phyloP scores from a whole-genome alignment of 2,113 vertebrate genomes.

The Psilopogon haemacephalus region DNA sequence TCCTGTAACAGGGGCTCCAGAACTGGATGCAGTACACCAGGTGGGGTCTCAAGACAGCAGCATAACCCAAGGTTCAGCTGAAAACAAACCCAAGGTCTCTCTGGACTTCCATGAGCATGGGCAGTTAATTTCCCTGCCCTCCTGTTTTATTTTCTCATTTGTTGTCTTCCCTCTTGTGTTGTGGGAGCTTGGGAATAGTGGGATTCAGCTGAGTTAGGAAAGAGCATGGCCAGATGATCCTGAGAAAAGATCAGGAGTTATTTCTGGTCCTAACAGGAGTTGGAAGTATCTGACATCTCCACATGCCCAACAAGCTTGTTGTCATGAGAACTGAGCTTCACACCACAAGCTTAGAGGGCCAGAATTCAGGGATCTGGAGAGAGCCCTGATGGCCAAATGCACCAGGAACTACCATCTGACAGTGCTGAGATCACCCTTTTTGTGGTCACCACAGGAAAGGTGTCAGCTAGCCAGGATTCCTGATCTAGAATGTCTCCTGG shows the following conservation, averaged over 20 bases:
- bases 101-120: not conserved
- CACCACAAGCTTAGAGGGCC: accelerated
- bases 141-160: not conserved
- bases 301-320: not conserved
- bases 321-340: not conserved
- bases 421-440: not conserved
- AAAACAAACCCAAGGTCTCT: accelerated
- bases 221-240: not conserved
- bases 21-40: too few species aligned
- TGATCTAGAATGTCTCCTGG: not conserved
- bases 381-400: not conserved
- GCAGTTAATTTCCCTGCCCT: not conserved
- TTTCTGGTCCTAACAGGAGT: not conserved
- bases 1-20: too few species aligned
- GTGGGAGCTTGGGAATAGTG: not conserved
- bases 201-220: not conserved
- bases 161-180: not conserved
- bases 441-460: not conserved
- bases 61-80: not conserved
- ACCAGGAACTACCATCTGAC: not conserved
- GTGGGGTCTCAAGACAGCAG: too few species aligned
- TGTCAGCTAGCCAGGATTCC: accelerated
- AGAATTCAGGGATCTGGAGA: not conserved
- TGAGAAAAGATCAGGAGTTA: not conserved
- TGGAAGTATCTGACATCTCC: not conserved